These are phyloP conservation scores for Candidula unifasciata DNA, from an alignment of 2,888 invertebrate genomes.

Conservation along the genomic window DNA sequence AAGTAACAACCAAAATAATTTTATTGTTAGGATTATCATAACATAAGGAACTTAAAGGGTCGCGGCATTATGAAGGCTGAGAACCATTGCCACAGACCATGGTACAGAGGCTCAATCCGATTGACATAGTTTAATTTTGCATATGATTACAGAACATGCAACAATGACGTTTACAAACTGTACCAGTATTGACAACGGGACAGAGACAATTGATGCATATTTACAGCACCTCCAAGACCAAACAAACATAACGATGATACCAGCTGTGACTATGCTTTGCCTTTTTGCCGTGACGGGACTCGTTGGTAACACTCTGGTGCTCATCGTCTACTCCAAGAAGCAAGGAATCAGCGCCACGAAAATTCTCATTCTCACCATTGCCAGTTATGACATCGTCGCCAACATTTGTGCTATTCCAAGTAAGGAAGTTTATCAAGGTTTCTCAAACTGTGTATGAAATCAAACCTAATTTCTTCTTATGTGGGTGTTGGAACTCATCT, in stretches of 20 bases:
- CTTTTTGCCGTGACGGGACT: neutral
- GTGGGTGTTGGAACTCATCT: too few species aligned
- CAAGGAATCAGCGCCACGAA: conserved; percentile 2
- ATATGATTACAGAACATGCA: too few species aligned
- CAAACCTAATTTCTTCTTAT: too few species aligned
- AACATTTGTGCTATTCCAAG: conserved; percentile 37
- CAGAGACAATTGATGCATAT: neutral
- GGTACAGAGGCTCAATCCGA: too few species aligned
- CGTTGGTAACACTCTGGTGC: conserved; percentile 22
- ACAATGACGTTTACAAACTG: neutral
- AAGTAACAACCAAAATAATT: too few species aligned
- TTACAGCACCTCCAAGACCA: conserved; percentile 23
- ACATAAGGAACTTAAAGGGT: too few species aligned
- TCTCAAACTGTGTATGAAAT: too few species aligned
- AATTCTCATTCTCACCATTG: conserved; percentile 39
- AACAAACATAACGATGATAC: conserved; percentile 23
- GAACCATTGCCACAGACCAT: too few species aligned
- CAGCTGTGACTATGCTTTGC: conserved; percentile 1
- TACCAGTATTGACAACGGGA: neutral
- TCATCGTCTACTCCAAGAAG: conserved; percentile 39
- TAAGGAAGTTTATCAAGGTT: neutral
- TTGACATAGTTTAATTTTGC: too few species aligned
- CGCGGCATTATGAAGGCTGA: too few species aligned
- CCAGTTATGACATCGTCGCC: conserved; percentile 29
- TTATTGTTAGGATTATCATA: too few species aligned